These are phyloP conservation scores for Forbesichthys papilliferus DNA, from an alignment of 2,113 vertebrate species.

Conservation along the genomic window DNA sequence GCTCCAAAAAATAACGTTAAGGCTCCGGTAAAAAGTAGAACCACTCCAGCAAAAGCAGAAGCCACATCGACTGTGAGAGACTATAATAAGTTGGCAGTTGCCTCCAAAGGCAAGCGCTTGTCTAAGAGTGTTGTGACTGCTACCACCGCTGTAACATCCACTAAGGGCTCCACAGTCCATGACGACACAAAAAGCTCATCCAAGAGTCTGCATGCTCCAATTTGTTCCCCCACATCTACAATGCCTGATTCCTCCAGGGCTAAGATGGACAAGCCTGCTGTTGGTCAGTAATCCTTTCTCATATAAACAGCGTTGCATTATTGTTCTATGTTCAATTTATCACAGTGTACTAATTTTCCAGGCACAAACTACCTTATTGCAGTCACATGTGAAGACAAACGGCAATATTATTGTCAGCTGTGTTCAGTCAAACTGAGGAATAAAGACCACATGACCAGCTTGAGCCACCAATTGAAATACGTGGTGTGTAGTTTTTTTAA, in stretches of 20 bases:
- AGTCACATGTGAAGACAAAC: slow-evolving; percentile 22
- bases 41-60: not conserved
- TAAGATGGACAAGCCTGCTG: not conserved
- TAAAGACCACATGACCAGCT: slow-evolving; percentile 8
- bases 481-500: slow-evolving; percentile 38
- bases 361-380: slow-evolving; percentile 37
- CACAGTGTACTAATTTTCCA: slow-evolving; percentile 8
- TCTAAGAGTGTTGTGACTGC: not conserved
- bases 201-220: not conserved
- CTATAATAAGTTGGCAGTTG: not conserved
- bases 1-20: not conserved
- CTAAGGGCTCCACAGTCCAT: not conserved
- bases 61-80: not conserved
- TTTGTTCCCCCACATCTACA: not conserved
- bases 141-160: not conserved
- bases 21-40: not conserved
- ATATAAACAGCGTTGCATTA: not conserved
- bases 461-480: slow-evolving; percentile 36
- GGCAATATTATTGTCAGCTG: slow-evolving; percentile 56
- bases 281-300: slow-evolving; percentile 42
- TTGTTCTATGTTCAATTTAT: not conserved
- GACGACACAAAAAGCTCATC: not conserved
- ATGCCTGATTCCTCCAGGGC: not conserved
- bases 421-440: slow-evolving; percentile 38
- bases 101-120: not conserved